Evolutionary conservation across 1,140 invertebrate genomes (phyloP).

Genomic region (Oryzaephilus surinamensis): DNA sequence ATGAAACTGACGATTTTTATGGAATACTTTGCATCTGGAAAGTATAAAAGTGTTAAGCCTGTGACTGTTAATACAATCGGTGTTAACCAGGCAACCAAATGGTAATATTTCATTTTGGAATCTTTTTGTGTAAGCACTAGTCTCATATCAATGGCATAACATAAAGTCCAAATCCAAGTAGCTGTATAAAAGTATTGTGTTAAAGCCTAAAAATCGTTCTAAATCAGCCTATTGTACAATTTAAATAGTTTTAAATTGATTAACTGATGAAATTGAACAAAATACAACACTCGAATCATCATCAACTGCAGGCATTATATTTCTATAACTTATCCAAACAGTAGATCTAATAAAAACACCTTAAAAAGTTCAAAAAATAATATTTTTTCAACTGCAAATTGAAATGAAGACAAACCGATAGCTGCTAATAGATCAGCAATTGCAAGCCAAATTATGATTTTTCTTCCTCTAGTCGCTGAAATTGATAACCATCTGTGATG

Average conservation of each 20-base stretch:
- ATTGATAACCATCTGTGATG: conserved; percentile 42
- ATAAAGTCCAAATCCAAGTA: conserved; percentile 75
- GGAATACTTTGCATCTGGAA: conserved; percentile 65
- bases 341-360: conserved; percentile 61
- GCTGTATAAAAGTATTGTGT: conserved; percentile 77
- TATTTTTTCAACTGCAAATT: no score
- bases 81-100: conserved; percentile 56
- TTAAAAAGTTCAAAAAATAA: conserved; percentile 32
- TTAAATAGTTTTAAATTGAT: conserved; percentile 11
- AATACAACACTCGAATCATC: conserved; percentile 55
- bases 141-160: conserved; percentile 70
- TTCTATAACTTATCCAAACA: conserved; percentile 57
- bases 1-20: no score
- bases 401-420: conserved; percentile 42
- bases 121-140: conserved; percentile 50
- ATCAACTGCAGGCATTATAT: conserved; percentile 50
- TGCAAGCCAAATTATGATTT: conserved; percentile 67
- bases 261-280: conserved; percentile 64
- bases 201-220: conserved; percentile 50
- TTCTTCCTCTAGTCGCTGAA: conserved; percentile 48
- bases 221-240: background rate
- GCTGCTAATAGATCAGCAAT: conserved; percentile 66
- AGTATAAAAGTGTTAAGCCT: conserved; percentile 60
- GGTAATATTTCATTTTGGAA: conserved; percentile 48
- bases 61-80: conserved; percentile 54